These are phyloP conservation scores for Alloscopus bannaensis DNA, from an alignment of 2,888 invertebrate species.

Conservation along the genomic window DNA sequence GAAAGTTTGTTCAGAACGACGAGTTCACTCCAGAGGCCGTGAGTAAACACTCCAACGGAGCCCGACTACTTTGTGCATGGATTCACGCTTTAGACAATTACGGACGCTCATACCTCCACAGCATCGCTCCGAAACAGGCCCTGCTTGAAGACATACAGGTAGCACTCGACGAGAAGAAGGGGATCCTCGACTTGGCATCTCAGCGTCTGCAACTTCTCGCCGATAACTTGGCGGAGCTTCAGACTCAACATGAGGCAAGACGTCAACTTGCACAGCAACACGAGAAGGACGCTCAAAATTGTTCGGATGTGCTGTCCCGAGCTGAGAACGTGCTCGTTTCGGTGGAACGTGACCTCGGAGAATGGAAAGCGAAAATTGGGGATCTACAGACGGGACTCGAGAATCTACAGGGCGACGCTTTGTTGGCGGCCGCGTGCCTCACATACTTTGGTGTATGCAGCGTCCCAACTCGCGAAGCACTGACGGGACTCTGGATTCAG, in stretches of 20 bases:
- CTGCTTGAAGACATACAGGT: constrained; percentile 29
- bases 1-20: constrained; percentile 35
- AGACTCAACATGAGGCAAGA: constrained; percentile 31
- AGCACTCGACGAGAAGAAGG: constrained; percentile 17
- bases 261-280: constrained; percentile 5
- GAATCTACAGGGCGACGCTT: constrained; percentile 6
- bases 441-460: constrained; percentile 18
- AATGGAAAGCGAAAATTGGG: constrained; percentile 1
- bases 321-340: constrained; percentile 15
- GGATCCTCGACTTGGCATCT: constrained; percentile 6
- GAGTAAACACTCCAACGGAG: constrained; percentile 51
- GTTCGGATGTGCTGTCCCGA: constrained; percentile 18
- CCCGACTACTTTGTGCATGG: constrained; percentile 42
- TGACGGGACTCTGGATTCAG: constrained; percentile 1
- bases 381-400: background rate
- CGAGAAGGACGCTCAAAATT: constrained; percentile 9
- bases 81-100: constrained; percentile 50
- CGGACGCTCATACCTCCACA: constrained; percentile 25
- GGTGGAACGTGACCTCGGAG: constrained; percentile 17
- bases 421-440: constrained; percentile 27
- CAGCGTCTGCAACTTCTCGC: constrained; percentile 37
- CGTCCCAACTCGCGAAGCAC: background rate
- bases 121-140: constrained; percentile 35
- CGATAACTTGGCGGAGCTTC: constrained; percentile 38
- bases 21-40: constrained; percentile 50